These are phyloP conservation scores for Periophthalmus modestus DNA, from an alignment of 2,113 vertebrate species.

Conservation along the genomic window DNA sequence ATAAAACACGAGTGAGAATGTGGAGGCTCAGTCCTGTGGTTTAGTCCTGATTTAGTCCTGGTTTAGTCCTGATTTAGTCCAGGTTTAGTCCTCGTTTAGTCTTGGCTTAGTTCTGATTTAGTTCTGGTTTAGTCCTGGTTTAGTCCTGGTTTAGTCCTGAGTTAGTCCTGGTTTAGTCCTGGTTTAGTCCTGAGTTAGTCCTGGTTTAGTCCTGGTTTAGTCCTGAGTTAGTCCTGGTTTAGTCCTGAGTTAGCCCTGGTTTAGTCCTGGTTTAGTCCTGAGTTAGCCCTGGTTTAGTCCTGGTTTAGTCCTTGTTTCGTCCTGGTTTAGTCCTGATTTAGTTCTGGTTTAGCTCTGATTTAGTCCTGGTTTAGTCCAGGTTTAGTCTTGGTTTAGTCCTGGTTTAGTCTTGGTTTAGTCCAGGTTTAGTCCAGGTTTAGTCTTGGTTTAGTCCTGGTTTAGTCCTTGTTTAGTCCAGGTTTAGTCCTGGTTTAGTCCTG, in stretches of 20 bases:
- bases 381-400: neutral
- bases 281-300: neutral
- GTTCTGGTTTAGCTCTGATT: neutral
- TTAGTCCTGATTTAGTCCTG: neutral
- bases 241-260: neutral
- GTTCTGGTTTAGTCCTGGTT: neutral
- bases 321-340: neutral
- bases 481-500: too few relatives aligned
- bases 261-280: neutral
- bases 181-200: slow-evolving; percentile 2
- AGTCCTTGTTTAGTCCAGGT: too few relatives aligned
- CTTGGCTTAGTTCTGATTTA: neutral
- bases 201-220: neutral
- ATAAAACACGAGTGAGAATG: too few relatives aligned
- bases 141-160: neutral
- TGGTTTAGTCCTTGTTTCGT: neutral
- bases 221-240: neutral
- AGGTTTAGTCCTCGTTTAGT: slow-evolving; percentile 1
- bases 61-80: neutral
- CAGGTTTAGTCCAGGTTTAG: neutral
- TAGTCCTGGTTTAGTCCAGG: neutral
- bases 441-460: neutral
- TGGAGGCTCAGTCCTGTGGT: too few relatives aligned
- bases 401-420: neutral
- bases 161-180: neutral